Evolutionary conservation across 2,888 invertebrate species (phyloP).

Genomic region (Orthosia gracilis): DNA sequence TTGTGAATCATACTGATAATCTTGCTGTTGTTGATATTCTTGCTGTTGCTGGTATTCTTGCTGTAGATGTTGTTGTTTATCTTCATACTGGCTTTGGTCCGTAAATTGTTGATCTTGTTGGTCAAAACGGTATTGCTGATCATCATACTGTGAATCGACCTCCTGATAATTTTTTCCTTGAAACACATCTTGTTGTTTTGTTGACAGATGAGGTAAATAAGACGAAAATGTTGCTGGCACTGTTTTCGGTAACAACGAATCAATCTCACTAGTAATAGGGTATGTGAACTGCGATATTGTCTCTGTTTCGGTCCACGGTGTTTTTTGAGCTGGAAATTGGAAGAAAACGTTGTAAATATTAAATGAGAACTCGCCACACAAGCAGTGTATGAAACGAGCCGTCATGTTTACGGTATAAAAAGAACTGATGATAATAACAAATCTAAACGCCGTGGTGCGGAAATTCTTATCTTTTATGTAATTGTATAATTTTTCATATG

Average conservation of each 20-base stretch:
- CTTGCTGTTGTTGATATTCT: slow-evolving; percentile 60
- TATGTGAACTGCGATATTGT: slow-evolving; percentile 83
- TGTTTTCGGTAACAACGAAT: slow-evolving; percentile 80
- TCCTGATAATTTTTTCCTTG: slow-evolving; percentile 79
- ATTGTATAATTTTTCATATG: slow-evolving; percentile 57
- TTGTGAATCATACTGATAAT: slow-evolving; percentile 59
- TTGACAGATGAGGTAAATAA: slow-evolving; percentile 81
- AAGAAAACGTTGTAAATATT: slow-evolving; percentile 78
- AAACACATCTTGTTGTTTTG: slow-evolving; percentile 79
- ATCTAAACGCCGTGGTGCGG: slow-evolving; percentile 71
- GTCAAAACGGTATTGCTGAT: slow-evolving; percentile 70
- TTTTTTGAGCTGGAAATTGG: slow-evolving; percentile 88
- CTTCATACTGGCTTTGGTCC: slow-evolving; percentile 70
- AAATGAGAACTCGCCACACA: slow-evolving; percentile 76
- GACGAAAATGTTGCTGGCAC: slow-evolving; percentile 80
- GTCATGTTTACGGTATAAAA: slow-evolving; percentile 73
- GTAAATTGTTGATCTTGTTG: slow-evolving; percentile 68
- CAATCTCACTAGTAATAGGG: slow-evolving; percentile 81
- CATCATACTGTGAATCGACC: slow-evolving; percentile 75
- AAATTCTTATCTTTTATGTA: slow-evolving; percentile 81
- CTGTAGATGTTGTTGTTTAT: slow-evolving; percentile 65
- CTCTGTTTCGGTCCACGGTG: slow-evolving; percentile 86
- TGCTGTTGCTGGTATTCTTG: slow-evolving; percentile 57
- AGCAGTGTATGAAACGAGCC: slow-evolving; percentile 72
- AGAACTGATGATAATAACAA: slow-evolving; percentile 71